These are phyloP conservation scores for Neotragus pygmaeus DNA, from an alignment of 2,113 vertebrate genomes.

Conservation along the genomic window DNA sequence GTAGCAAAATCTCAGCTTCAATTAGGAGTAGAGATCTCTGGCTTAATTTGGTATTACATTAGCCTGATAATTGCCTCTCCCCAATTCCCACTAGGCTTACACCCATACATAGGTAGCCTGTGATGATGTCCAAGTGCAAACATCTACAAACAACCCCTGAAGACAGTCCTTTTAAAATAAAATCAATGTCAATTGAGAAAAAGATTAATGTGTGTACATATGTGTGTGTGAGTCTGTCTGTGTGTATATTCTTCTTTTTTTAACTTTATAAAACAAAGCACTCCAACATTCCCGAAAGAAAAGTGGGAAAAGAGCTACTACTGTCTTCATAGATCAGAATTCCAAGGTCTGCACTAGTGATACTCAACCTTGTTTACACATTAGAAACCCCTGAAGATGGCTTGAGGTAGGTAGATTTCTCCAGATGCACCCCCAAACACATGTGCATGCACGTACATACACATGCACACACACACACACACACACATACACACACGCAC, in stretches of 20 bases:
- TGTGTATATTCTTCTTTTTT: neutral
- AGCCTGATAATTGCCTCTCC: neutral
- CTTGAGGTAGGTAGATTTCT: neutral
- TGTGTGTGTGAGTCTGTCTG: neutral
- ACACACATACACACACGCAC: neutral
- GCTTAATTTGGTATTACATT: neutral
- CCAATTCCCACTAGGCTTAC: neutral
- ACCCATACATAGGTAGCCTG: neutral
- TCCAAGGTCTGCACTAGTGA: neutral
- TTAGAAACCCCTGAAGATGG: neutral
- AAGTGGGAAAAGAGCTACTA: neutral
- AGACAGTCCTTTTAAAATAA: neutral
- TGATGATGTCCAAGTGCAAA: neutral
- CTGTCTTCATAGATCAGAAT: neutral
- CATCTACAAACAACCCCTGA: neutral
- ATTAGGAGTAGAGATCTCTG: neutral
- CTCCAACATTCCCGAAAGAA: neutral
- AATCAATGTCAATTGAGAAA: neutral
- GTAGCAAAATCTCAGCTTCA: constrained; percentile 4
- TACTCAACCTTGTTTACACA: neutral
- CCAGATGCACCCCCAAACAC: neutral
- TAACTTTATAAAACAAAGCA: neutral
- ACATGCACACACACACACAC: neutral
- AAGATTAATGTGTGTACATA: neutral
- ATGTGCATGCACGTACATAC: neutral